phyloP scores from a whole-genome alignment of 2,797 vertebrate genomes.

The Odontamblyopus rebecca region DNA sequence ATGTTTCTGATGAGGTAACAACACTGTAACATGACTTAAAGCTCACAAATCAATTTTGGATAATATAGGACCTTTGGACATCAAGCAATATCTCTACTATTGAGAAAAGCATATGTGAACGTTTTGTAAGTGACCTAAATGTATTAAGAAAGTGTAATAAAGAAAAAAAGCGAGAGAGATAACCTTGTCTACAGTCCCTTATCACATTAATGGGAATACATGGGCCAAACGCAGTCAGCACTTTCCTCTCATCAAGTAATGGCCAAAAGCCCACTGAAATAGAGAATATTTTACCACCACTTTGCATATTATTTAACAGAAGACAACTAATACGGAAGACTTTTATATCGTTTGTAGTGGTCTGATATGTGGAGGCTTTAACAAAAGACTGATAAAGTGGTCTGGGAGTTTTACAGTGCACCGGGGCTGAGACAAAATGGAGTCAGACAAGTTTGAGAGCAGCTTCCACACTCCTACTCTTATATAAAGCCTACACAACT shows the following conservation, averaged over 20 bases:
- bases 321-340: constrained; percentile 9
- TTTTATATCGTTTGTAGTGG: constrained; percentile 21
- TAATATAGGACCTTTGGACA: too few species aligned
- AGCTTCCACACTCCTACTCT: neutral
- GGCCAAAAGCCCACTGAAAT: constrained; percentile 19
- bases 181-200: constrained; percentile 1
- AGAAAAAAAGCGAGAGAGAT: too few species aligned
- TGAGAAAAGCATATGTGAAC: neutral
- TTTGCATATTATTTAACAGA: constrained; percentile 20
- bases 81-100: too few species aligned
- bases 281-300: constrained; percentile 11
- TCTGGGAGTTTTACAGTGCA: neutral
- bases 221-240: constrained; percentile 14
- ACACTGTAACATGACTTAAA: too few species aligned
- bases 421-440: neutral
- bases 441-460: neutral
- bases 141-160: neutral
- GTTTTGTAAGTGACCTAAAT: neutral
- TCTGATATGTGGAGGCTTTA: constrained; percentile 3
- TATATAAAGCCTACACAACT: constrained; percentile 2
- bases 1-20: too few species aligned
- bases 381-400: constrained; percentile 6
- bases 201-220: constrained; percentile 18
- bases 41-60: too few species aligned
- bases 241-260: constrained; percentile 23